Conservation (phyloP, 2,888 invertebrate genomes). For the Disparrhopalites patrizii region DNA sequence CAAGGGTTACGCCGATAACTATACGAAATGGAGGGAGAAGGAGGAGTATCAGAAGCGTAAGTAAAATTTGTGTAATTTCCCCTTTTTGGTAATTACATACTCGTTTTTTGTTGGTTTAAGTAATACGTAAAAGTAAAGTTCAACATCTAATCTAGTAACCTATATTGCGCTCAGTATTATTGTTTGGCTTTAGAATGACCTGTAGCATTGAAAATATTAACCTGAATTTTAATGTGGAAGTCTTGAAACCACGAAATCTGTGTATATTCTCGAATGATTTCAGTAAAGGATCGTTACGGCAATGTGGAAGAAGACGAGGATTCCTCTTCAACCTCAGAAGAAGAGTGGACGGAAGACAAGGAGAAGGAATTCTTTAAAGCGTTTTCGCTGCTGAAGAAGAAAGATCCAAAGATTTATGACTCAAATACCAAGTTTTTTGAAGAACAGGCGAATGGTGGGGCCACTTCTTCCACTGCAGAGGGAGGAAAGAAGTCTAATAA, state of each 20-base stretch:
- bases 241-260: too few species aligned
- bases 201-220: too few species aligned
- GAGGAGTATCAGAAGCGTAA: constrained; percentile 79
- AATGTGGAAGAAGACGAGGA: constrained; percentile 54
- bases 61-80: background rate
- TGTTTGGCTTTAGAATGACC: too few species aligned
- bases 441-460: constrained; percentile 7
- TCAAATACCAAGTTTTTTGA: constrained; percentile 66
- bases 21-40: constrained; percentile 76
- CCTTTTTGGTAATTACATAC: background rate
- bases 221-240: too few species aligned
- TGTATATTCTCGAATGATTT: too few species aligned
- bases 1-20: constrained; percentile 75
- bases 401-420: constrained; percentile 86
- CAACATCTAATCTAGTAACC: too few species aligned
- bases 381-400: constrained; percentile 75
- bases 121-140: too few species aligned
- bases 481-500: constrained; percentile 51
- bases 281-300: constrained; percentile 74
- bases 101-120: background rate
- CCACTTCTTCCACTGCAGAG: background rate
- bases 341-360: constrained; percentile 59
- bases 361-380: constrained; percentile 87
- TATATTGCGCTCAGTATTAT: too few species aligned
- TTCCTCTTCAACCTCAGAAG: constrained; percentile 54